Evolutionary conservation across 2,888 invertebrate genomes (phyloP).

Genomic region (Prenolepis imparis): DNA sequence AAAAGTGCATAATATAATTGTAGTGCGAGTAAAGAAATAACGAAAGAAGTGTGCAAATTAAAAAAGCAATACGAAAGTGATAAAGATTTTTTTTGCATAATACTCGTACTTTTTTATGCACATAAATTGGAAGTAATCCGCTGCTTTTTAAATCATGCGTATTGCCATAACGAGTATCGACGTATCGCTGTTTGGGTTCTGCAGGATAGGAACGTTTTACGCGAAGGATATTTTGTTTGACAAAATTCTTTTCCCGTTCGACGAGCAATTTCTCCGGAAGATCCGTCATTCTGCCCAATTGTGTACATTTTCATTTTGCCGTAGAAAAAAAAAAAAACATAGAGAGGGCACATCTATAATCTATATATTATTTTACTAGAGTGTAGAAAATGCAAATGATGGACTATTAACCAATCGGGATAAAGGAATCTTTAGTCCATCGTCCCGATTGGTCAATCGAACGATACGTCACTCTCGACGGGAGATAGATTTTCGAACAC

Average conservation of each 20-base stretch:
- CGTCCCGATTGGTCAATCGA: background rate
- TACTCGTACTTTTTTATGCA: constrained; percentile 87
- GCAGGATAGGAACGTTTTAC: constrained; percentile 88
- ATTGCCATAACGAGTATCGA: constrained; percentile 90
- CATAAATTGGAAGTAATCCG: constrained; percentile 90
- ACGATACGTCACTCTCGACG: background rate
- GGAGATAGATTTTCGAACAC: background rate
- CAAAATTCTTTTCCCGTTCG: constrained; percentile 87
- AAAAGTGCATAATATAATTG: background rate
- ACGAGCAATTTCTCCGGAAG: constrained; percentile 66
- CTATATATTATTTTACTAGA: background rate
- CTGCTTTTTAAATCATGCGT: constrained; percentile 89
- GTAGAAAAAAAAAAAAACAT: background rate
- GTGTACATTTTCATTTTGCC: background rate
- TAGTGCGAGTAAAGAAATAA: background rate
- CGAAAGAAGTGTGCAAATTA: background rate
- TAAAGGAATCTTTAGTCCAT: background rate
- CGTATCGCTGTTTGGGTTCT: constrained; percentile 87
- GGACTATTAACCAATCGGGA: background rate
- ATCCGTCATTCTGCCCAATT: constrained; percentile 49
- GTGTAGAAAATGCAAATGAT: background rate
- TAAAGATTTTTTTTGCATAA: background rate
- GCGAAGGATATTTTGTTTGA: constrained; percentile 89
- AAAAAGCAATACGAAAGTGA: background rate
- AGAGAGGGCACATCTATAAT: background rate